Base-by-base conservation (phyloP, 2,888 invertebrate genomes). In the Drosophila aldrichi region DNA sequence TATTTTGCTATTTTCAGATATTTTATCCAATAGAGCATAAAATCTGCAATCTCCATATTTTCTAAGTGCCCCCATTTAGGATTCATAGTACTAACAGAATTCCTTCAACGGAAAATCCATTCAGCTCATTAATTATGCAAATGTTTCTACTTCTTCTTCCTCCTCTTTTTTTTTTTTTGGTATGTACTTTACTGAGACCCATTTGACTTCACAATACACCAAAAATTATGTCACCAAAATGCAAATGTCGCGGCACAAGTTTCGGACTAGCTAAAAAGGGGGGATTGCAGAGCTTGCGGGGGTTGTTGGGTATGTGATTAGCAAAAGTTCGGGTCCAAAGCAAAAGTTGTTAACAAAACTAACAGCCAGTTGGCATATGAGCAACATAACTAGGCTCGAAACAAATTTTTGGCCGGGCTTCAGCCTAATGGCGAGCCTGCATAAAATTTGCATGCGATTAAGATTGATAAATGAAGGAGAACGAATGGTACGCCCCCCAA, bases 391-490 rank as follows among this genome's bases (percentile, higher is more conserved):
- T 67, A 55, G 52, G 61, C 61, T 75, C 62, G 60, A 64, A 74
- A 72, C 82, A 76, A 84, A 79, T 79, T 73, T 73, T 72, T 68
- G 59, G 59, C 43, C 63, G 56, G 62, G 64, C 56, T 58, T 49
- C 70, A 64, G 76, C 75, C 60, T 76, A 79, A 69, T 83, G 73
- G 66, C 43, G 51, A 68, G 63, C 74, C 84, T 89, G 84, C 84
- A 85, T 85, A 89, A 84, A 85, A 85, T 85, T 87, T 81, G 76
- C 84, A 85, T 85, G 75, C 66, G 72, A 89, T 85, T 85, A 87
- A 76, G 73, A 84, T 77, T 87, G 87, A 86, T 86, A 88, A 88
- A 79, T 69, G 80, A n/a, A 18, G 29, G 29, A 41, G 44, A 8
- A 1, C 8, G 40, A 36, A 25, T 22, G 5, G 10, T 36, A 32